These are phyloP conservation scores for Mythimna pallens DNA, from an alignment of 2,888 invertebrate species.

Conservation along the genomic window DNA sequence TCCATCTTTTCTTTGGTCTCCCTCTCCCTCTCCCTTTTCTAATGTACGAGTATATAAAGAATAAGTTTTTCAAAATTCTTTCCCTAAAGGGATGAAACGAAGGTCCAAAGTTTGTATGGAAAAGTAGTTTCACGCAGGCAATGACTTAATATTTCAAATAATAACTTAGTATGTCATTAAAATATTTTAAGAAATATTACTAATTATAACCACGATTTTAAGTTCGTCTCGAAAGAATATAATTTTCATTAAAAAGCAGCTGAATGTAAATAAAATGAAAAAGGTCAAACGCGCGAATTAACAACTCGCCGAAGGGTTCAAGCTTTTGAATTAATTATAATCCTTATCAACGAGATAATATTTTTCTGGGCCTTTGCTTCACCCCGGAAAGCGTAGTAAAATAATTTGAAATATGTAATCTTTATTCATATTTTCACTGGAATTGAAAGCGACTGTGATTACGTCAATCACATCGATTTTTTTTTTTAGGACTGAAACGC, in stretches of 20 bases:
- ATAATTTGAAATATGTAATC: slow-evolving; percentile 44
- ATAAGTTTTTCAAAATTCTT: too few relatives aligned
- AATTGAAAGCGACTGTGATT: slow-evolving; percentile 32
- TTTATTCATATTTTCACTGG: slow-evolving; percentile 33
- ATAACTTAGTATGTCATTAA: background rate
- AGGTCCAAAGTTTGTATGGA: too few relatives aligned
- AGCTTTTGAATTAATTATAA: slow-evolving; percentile 71
- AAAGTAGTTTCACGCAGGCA: too few relatives aligned
- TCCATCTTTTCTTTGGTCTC: too few relatives aligned
- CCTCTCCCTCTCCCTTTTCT: too few relatives aligned
- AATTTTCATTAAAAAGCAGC: slow-evolving; percentile 59
- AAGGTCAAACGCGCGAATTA: slow-evolving; percentile 70
- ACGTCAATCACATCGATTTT: slow-evolving; percentile 13
- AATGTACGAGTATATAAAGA: too few relatives aligned
- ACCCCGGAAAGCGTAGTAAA: slow-evolving; percentile 34
- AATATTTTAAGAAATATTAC: slow-evolving; percentile 15
- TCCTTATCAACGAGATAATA: slow-evolving; percentile 69
- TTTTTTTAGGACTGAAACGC: background rate
- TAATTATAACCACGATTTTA: slow-evolving; percentile 43
- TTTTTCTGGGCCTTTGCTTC: slow-evolving; percentile 62
- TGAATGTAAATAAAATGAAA: slow-evolving; percentile 66
- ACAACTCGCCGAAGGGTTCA: slow-evolving; percentile 69
- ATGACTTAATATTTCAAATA: too few relatives aligned
- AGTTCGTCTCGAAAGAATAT: slow-evolving; percentile 45
- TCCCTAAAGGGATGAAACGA: too few relatives aligned